Base-by-base conservation (phyloP, 2,113 vertebrate species). In the Osmerus eperlanus region DNA sequence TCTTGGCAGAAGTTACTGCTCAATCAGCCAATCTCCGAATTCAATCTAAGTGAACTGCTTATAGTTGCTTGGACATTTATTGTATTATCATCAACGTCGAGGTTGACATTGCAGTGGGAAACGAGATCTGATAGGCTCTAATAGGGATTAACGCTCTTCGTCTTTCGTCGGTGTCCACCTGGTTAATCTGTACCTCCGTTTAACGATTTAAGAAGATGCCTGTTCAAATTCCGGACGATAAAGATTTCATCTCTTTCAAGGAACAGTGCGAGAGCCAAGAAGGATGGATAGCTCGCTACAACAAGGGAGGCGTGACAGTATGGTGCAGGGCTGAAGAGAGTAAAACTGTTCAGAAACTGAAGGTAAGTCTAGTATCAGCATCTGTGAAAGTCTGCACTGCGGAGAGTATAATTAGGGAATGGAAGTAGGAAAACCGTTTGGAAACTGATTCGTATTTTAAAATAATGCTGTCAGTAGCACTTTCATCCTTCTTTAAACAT, bases 181-280 rank as follows among this genome's bases (percentile, higher is more conserved):
- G 47, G 63, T 52, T 29, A 18, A 32, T 62, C 21, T 51, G 52
- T 63, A 51, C 47, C 25, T 19, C 16, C 11, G 1, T n/a, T 19
- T 19, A 60, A 51, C 32, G 64, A n/a, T 15, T 21, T 41, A 51
- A 47, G 64, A 84, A 85, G 76, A 93, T 93, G 92, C 88, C 90
- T 63, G 93, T 95, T 32, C 94, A 94, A 78, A 94, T 94, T 82
- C 94, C 92, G 1, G 94, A 95, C 56, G 93, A 95, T 85, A 86
- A 91, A 9, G 92, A 93, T 81, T 94, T 94, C 90, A 91, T 85
- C 52, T 93, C 93, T 3, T 97, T 97, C 86, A 92, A 90, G 70
- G 91, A 92, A 0, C 89, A 95, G 83, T 93, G 93, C 2, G 91
- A 94, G 84, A 91, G 76, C 76, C 52, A 76, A 1, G 94, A 93